Percentiles rank a stretch among this genome's conserved stretches.
These are phyloP conservation scores for Archaeoteleia sp. DNA, from an alignment of 2,888 invertebrate species.

Conservation along the genomic window DNA sequence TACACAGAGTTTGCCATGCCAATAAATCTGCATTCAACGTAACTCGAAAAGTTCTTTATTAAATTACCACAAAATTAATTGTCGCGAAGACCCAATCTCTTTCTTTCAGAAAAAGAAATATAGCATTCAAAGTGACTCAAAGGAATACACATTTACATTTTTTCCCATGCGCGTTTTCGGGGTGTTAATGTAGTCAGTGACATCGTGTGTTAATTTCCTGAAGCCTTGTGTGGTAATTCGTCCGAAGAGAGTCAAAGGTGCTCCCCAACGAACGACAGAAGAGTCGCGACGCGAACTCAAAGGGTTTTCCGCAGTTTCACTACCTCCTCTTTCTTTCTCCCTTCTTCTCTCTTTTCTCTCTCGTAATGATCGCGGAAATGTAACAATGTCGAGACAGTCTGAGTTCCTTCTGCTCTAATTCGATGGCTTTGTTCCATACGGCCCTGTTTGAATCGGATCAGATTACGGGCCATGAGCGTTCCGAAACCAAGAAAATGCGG, in stretches of 20 bases:
- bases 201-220: conserved; percentile 25
- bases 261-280: conserved; percentile 20
- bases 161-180: not conserved
- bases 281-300: conserved; percentile 43
- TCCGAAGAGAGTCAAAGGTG: conserved; percentile 26
- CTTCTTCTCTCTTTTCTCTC: too few relatives aligned
- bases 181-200: not conserved
- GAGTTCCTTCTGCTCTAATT: conserved; percentile 65
- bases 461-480: conserved; percentile 66
- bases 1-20: too few relatives aligned
- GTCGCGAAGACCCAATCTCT: too few relatives aligned
- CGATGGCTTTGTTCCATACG: conserved; percentile 65
- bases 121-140: conserved; percentile 2
- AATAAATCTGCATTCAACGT: too few relatives aligned
- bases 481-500: conserved; percentile 63
- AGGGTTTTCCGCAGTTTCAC: conserved; percentile 38
- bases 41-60: too few relatives aligned
- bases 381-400: conserved; percentile 66
- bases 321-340: too few relatives aligned
- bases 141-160: not conserved
- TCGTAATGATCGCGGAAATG: conserved; percentile 56
- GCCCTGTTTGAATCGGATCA: conserved; percentile 64
- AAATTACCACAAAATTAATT: too few relatives aligned
- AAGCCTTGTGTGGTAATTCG: conserved; percentile 24
- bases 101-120: not conserved